phyloP scores from a whole-genome alignment of 2,113 vertebrate genomes.

The Heterochromis multidens region DNA sequence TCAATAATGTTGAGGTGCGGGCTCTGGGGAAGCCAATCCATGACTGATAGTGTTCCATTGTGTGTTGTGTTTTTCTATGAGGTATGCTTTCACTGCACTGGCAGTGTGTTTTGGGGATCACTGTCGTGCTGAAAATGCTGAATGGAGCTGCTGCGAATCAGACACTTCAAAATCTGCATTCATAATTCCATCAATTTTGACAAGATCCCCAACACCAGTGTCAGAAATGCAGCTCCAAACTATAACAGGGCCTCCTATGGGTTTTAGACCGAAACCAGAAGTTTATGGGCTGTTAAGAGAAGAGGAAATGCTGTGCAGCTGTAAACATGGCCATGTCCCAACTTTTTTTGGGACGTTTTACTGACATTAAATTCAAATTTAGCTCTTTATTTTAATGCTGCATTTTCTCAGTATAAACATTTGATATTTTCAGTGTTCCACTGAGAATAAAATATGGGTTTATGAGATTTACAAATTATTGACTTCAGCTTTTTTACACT shows the following conservation, averaged over 20 bases:
- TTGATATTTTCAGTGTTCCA: not conserved
- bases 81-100: not conserved
- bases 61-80: too few relatives aligned
- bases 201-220: too few relatives aligned
- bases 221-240: too few relatives aligned
- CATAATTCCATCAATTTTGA: too few relatives aligned
- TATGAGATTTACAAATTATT: not conserved
- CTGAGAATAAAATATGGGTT: not conserved
- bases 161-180: too few relatives aligned
- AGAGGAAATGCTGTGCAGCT: not conserved
- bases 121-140: too few relatives aligned
- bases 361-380: too few relatives aligned
- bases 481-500: not conserved
- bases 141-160: too few relatives aligned
- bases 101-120: not conserved
- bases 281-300: not conserved
- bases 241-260: too few relatives aligned
- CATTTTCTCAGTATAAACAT: not conserved
- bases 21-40: not conserved
- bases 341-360: not conserved
- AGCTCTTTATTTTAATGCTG: not conserved
- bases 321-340: too few relatives aligned
- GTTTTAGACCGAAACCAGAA: too few relatives aligned
- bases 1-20: not conserved
- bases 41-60: not conserved